A percentile compares a stretch with the other conserved stretches of the same genome.
Conservation (phyloP, 1,140 invertebrate genomes). For the Drosophila leontia region DNA sequence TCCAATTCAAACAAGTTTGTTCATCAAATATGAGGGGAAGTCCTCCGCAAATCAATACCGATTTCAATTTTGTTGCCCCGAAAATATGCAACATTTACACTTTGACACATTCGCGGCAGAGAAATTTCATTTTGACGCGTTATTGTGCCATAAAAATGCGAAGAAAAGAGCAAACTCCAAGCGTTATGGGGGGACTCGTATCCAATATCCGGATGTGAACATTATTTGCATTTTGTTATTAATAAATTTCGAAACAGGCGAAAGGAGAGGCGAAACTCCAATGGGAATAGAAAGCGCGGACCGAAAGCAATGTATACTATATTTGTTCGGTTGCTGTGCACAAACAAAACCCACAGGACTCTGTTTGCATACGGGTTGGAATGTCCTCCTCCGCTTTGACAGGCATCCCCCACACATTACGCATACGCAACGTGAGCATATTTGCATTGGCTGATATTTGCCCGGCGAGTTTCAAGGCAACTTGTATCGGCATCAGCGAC, state of each 20-base stretch:
- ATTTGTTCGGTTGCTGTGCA: constrained; percentile 38
- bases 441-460: constrained; percentile 75
- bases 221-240: constrained; percentile 79
- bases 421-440: constrained; percentile 64
- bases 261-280: constrained; percentile 7
- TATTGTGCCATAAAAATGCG: constrained; percentile 56
- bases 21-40: neutral
- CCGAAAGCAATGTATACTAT: constrained; percentile 21
- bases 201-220: constrained; percentile 22
- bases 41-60: constrained; percentile 14
- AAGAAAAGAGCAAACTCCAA: constrained; percentile 14
- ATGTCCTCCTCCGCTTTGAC: constrained; percentile 25
- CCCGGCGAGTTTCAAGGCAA: constrained; percentile 49
- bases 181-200: neutral
- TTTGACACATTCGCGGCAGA: constrained; percentile 53
- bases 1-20: constrained; percentile 29
- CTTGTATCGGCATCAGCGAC: constrained; percentile 60
- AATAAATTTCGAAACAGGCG: constrained; percentile 63
- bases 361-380: constrained; percentile 36
- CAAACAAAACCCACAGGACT: constrained; percentile 38
- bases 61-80: constrained; percentile 25
- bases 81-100: constrained; percentile 65
- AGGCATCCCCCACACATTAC: constrained; percentile 41
- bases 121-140: constrained; percentile 56
- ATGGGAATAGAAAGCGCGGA: constrained; percentile 1